Conservation (phyloP, 2,797 vertebrate species). For the Phoeniculus purpureus region DNA sequence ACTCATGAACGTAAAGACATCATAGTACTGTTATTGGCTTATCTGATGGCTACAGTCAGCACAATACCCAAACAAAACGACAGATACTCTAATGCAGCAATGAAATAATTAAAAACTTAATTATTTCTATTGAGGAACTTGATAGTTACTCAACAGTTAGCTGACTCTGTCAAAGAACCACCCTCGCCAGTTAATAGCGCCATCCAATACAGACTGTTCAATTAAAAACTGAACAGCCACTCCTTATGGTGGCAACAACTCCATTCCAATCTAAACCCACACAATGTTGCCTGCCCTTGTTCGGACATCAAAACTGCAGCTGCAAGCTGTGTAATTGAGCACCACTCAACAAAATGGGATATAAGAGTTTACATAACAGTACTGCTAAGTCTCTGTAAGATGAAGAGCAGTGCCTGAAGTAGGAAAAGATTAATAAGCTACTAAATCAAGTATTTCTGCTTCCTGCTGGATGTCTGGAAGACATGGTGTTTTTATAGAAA, state of each 20-base stretch:
- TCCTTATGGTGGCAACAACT: not conserved
- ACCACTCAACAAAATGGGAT: not conserved
- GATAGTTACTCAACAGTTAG: not conserved
- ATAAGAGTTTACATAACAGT: not conserved
- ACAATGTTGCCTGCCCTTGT: not conserved
- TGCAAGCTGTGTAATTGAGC: not conserved
- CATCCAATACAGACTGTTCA: not conserved
- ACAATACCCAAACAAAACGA: not conserved
- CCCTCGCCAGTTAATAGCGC: not conserved
- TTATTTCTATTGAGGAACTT: not conserved
- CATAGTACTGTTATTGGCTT: not conserved
- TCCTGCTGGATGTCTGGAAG: not conserved
- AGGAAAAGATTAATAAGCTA: not conserved
- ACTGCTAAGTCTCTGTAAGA: not conserved
- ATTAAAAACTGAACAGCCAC: not conserved
- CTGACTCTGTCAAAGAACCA: not conserved
- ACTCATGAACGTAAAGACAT: not conserved
- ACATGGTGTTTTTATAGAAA: not conserved
- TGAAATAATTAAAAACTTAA: not conserved
- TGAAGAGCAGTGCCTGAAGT: not conserved
- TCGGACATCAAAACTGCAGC: not conserved
- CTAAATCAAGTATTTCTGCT: not conserved
- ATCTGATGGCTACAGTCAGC: not conserved
- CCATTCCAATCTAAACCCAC: not conserved
- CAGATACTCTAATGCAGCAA: not conserved